These are phyloP conservation scores for Cnemophilus loriae DNA, from an alignment of 2,113 vertebrate species.

Conservation along the genomic window DNA sequence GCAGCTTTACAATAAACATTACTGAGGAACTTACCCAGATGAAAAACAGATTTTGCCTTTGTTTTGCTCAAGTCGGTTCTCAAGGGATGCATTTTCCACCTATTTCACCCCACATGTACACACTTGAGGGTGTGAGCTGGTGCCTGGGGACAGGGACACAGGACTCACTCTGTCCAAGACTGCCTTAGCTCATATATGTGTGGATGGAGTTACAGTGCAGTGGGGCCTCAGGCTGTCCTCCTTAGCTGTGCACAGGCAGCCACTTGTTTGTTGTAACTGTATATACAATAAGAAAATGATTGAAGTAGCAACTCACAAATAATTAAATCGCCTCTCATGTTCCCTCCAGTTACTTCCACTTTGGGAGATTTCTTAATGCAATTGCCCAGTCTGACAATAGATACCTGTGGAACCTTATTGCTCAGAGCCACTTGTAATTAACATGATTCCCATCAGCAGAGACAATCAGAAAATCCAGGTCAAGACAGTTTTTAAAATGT, in stretches of 20 bases:
- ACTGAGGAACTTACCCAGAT: background rate
- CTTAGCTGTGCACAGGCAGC: background rate
- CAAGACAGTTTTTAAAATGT: background rate
- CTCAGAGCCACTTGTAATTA: background rate
- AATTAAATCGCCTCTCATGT: background rate
- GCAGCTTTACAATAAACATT: background rate
- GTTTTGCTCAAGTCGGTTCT: background rate
- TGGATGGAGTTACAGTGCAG: background rate
- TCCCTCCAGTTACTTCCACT: background rate
- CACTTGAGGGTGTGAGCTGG: accelerated
- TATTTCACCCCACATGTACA: background rate
- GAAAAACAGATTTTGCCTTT: background rate
- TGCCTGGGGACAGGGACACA: background rate
- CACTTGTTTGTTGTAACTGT: background rate
- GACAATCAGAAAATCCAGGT: background rate
- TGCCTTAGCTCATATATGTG: background rate
- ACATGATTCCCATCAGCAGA: background rate
- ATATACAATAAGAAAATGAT: background rate
- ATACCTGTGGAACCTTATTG: background rate
- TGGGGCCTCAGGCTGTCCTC: background rate
- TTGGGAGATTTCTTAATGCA: background rate
- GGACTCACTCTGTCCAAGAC: background rate
- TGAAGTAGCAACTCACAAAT: background rate
- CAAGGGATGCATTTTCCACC: background rate
- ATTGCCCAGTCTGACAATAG: background rate